Evolutionary conservation across 2,888 invertebrate species (phyloP), one percentile per base, ranked within the genome.

Genomic region (Cheilosia pagana): DNA sequence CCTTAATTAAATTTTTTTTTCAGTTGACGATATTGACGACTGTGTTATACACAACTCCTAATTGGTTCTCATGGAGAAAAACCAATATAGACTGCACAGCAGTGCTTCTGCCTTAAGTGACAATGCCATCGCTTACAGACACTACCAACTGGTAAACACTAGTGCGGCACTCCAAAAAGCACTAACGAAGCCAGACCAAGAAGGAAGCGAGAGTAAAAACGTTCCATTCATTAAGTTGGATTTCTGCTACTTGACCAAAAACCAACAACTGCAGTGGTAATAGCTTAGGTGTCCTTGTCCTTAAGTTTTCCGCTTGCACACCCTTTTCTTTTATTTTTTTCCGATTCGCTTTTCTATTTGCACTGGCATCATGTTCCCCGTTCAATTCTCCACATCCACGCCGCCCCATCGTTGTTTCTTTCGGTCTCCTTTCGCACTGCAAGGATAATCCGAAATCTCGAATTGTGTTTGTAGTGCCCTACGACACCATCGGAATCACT

Each of bases 371-470:
- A 48, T 8, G 19, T 48, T 31, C 12, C 12, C 19, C 23, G 14
- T 63, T 55, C 50, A 50, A n/a, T 12, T 48, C 48, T 28, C 43
- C 39, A 71, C 41, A 31, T 31, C 10, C 21, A 12, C 50, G 23
- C 19, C 52, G 52, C 50, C 31, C 19, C 52, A 59, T 55, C 71
- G 63, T 76, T 50, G 62, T 67, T 21, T 35, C 31, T 19, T 19
- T 28, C n/a, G n/a, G 59, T 39, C 23, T 28, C 41, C 43, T 65
- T 6, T 8, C 52, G 39, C 59, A 53, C 43, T 70, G 43, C 53
- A 62, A 8, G 82, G 67, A 82, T 82, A 35, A 77, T 71, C 72
- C 67, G 28, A 72, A 67, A 77, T 77, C 82, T 82, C 77, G 62
- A 72, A 77, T 28, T 65, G 65, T 65, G 45, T 77, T 71, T 67